Percentiles rank a stretch among this genome's conserved stretches.
Conservation (phyloP, 2,797 vertebrate species). For the Garrulus glandarius region DNA sequence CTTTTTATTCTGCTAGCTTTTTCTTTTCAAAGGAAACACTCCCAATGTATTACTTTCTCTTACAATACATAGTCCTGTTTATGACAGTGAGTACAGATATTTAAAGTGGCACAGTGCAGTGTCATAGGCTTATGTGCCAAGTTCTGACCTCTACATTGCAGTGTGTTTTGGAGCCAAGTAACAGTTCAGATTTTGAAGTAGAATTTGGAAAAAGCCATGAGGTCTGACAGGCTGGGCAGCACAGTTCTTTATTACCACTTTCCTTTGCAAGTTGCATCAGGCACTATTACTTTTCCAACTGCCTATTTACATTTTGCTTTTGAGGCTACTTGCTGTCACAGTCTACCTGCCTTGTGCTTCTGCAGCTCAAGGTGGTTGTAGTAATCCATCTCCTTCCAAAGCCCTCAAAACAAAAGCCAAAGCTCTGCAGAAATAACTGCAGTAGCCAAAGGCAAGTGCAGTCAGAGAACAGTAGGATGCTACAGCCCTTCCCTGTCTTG, state of each 20-base stretch:
- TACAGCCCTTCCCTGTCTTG: neutral
- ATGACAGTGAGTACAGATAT: neutral
- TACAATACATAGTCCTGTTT: rapidly evolving
- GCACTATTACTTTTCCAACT: neutral
- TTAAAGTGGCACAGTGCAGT: neutral
- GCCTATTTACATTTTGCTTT: neutral
- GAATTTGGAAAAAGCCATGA: neutral
- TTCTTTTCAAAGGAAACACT: neutral
- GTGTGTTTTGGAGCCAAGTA: neutral
- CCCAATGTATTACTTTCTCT: neutral
- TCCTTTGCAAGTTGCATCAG: neutral
- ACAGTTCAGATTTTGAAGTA: neutral
- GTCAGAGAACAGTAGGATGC: neutral
- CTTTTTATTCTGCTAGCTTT: neutral
- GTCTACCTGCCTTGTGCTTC: neutral
- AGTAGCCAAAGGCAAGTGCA: neutral
- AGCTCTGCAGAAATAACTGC: neutral
- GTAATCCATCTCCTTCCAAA: neutral
- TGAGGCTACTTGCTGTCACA: neutral
- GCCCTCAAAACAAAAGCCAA: neutral
- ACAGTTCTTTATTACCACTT: neutral
- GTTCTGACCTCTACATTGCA: neutral
- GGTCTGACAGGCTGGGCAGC: neutral
- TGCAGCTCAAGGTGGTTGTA: neutral
- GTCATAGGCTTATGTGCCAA: neutral